Base-by-base conservation (phyloP, 2,888 invertebrate species). In the Caprella mutica region DNA sequence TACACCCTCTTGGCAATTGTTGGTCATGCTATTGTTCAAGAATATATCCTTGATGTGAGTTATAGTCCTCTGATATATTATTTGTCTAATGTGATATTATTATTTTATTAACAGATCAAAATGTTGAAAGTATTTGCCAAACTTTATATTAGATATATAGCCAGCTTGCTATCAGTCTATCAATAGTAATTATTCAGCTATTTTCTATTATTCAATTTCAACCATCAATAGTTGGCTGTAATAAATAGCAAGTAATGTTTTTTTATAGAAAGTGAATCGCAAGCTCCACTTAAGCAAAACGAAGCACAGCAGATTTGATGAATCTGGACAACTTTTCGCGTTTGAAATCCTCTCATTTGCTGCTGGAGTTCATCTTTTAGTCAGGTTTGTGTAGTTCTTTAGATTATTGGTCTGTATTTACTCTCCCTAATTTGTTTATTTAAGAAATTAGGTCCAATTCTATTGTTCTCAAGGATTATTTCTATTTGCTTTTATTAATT, bases 11-110 rank as follows among this genome's bases (percentile, higher is more conserved):
- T 96, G 67, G 90, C 89, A 72, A 89, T 99, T 72, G 92, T 98
- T 30, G 84, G 94, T 78, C 98, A 99, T 74, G 98, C 97, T 59
- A 90, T 98, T 66, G 82, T 97, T 62, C 98, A 99, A 76, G 98
- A 99, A 75, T 98, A 97, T 75, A 78, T 92, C 66, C 79, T 99
- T 68, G 98, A 98, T 77, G 89, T 89, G 76, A 84, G 87, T 82
- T 66, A 1, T 9, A 1, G 30, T n/a, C 5, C 14, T 29, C 12
- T 29, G 26, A 30, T n/a, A 52, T 38, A 52, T 52, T 38, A 38
- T 5, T 52, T 38, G 35, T 17, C 39, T 23, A 21, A 52, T 39
- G 39, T n/a, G n/a, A n/a, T n/a, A n/a, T n/a, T n/a, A n/a, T n/a
- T n/a, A n/a, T n/a, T n/a, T n/a, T n/a, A n/a, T n/a, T n/a, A 33